phyloP scores from a whole-genome alignment of 2,888 invertebrate genomes.

The Neuroscelio doddi region DNA sequence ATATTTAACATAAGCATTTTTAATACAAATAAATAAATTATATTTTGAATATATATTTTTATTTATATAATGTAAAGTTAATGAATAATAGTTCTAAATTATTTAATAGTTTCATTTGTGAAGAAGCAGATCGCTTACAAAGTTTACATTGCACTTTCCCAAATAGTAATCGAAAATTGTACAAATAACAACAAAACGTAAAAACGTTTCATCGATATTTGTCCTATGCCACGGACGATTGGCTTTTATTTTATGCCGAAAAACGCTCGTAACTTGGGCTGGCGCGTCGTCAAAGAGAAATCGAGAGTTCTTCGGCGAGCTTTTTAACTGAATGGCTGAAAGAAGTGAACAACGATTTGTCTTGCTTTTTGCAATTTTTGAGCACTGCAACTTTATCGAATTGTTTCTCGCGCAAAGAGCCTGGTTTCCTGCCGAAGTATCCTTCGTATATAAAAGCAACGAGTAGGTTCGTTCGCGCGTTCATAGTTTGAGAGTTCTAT shows the following conservation, averaged over 20 bases:
- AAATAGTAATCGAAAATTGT: slow-evolving; percentile 31
- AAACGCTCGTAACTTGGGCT: slow-evolving; percentile 41
- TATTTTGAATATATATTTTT: too few species aligned
- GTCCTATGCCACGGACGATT: slow-evolving; percentile 41
- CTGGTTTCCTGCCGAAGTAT: slow-evolving; percentile 20
- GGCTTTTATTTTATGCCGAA: slow-evolving; percentile 45
- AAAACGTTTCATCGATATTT: slow-evolving; percentile 42
- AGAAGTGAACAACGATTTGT: slow-evolving; percentile 38
- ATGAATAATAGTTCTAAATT: too few species aligned
- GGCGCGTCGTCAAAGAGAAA: slow-evolving; percentile 38
- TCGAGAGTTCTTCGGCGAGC: slow-evolving; percentile 40
- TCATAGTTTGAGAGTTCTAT: slow-evolving; percentile 29
- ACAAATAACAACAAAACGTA: slow-evolving; percentile 37
- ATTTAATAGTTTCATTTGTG: not conserved
- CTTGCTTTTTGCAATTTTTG: slow-evolving; percentile 40
- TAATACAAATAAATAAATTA: too few species aligned
- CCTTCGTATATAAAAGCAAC: slow-evolving; percentile 16
- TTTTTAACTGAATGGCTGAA: slow-evolving; percentile 38
- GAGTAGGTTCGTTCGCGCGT: slow-evolving; percentile 30
- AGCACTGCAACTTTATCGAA: slow-evolving; percentile 46
- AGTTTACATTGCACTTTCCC: slow-evolving; percentile 33
- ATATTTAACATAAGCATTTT: too few species aligned
- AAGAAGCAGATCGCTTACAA: slow-evolving; percentile 23
- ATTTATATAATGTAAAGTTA: too few species aligned
- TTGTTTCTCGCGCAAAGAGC: slow-evolving; percentile 35